A percentile compares a stretch with the other conserved stretches of the same genome.
Conservation (phyloP, 2,888 invertebrate species). For the Clostera curtula region DNA sequence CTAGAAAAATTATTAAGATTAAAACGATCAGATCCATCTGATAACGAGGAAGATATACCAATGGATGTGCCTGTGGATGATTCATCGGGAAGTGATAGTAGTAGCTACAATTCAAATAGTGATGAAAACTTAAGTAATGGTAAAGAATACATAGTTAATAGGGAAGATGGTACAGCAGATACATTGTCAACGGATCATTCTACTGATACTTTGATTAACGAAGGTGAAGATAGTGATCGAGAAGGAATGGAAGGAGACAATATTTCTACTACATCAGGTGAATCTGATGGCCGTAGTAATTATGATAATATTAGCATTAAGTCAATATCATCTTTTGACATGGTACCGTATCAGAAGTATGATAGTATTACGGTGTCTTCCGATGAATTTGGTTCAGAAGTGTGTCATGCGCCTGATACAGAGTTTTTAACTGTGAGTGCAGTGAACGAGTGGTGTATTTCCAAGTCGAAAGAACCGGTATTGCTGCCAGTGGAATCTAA, state of each 20-base stretch:
- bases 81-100: constrained; percentile 28
- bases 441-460: constrained; percentile 70
- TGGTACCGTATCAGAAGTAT: constrained; percentile 68
- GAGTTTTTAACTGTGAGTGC: constrained; percentile 69
- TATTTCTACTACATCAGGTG: constrained; percentile 46
- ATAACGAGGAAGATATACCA: constrained; percentile 48
- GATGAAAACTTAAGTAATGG: constrained; percentile 45
- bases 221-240: constrained; percentile 46
- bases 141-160: constrained; percentile 51
- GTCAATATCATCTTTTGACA: constrained; percentile 66
- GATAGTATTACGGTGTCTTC: constrained; percentile 70
- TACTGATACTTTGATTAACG: constrained; percentile 64
- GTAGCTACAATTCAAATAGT: constrained; percentile 43
- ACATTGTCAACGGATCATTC: constrained; percentile 62
- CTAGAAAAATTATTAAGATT: constrained; percentile 59
- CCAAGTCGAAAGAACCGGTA: constrained; percentile 57
- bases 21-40: constrained; percentile 57
- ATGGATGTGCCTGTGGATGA: constrained; percentile 15
- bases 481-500: constrained; percentile 63
- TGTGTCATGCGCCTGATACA: constrained; percentile 63
- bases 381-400: constrained; percentile 68
- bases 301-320: constrained; percentile 71
- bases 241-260: constrained; percentile 54
- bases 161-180: constrained; percentile 52
- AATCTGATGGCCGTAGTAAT: constrained; percentile 55